Evolutionary conservation across 2,113 vertebrate species (phyloP).

Genomic region (Scatophagus argus): DNA sequence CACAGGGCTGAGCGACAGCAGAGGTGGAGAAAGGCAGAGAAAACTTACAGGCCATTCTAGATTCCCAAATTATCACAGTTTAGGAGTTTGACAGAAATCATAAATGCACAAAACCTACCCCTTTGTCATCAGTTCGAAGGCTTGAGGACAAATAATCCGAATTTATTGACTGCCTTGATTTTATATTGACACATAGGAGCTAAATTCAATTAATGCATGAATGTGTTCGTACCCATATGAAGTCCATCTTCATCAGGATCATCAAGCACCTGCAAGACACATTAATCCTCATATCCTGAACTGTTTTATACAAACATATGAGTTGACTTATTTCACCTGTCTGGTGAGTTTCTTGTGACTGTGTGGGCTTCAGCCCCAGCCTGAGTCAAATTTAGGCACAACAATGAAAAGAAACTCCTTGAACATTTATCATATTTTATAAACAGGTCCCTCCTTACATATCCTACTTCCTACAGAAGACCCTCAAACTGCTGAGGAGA

Average conservation of each 20-base stretch:
- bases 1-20: conserved; percentile 84
- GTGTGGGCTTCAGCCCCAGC: too few species aligned
- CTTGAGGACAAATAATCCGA: conserved; percentile 83
- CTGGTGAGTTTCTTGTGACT: too few species aligned
- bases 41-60: neutral
- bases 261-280: conserved; percentile 91
- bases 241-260: conserved; percentile 95
- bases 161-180: neutral
- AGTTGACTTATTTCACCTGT: too few species aligned
- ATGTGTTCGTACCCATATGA: conserved; percentile 89
- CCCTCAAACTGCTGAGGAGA: neutral
- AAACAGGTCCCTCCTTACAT: neutral
- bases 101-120: conserved; percentile 86
- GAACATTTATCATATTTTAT: neutral
- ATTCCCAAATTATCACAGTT: neutral
- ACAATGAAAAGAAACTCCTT: too few species aligned
- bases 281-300: neutral
- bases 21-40: neutral
- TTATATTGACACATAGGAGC: neutral
- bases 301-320: neutral
- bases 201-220: neutral
- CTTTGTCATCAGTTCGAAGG: conserved; percentile 94
- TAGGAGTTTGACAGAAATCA: neutral
- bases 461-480: neutral
- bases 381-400: too few species aligned